phyloP scores from a whole-genome alignment of 2,888 invertebrate species.

The Podabrus alpinus region DNA sequence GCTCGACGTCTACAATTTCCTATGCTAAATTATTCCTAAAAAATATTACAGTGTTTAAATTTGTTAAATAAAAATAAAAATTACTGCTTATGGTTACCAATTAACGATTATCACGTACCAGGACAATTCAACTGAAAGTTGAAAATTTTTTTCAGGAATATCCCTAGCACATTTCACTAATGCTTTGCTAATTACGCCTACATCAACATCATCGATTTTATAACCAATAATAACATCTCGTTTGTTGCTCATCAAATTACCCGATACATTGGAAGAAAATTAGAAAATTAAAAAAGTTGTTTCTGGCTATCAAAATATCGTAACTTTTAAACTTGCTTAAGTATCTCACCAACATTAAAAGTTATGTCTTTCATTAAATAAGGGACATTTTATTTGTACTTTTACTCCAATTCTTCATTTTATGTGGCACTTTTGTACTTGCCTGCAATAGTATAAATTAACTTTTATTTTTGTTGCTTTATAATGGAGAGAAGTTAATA shows the following conservation, averaged over 20 bases:
- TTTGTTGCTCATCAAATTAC: background rate
- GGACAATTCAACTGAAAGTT: background rate
- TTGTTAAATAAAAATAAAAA: background rate
- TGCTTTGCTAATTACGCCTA: background rate
- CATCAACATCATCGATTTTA: background rate
- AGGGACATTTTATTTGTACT: background rate
- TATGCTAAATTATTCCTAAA: background rate
- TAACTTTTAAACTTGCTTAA: background rate
- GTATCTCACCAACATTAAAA: background rate
- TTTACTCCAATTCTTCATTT: background rate
- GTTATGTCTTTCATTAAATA: background rate
- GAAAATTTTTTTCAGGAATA: too few relatives aligned
- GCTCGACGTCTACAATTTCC: background rate
- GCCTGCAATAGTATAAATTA: background rate
- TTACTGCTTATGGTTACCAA: background rate
- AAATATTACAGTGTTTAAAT: background rate
- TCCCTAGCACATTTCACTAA: too few relatives aligned
- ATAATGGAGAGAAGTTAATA: background rate
- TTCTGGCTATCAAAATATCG: background rate
- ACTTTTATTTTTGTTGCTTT: background rate
- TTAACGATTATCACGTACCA: background rate
- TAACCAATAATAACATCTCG: too few relatives aligned
- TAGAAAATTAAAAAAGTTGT: background rate
- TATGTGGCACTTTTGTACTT: background rate
- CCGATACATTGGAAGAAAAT: background rate